Percentiles rank a stretch among this genome's conserved stretches.
Evolutionary conservation across 2,888 invertebrate species (phyloP).

Genomic region (Leuctra nigra): DNA sequence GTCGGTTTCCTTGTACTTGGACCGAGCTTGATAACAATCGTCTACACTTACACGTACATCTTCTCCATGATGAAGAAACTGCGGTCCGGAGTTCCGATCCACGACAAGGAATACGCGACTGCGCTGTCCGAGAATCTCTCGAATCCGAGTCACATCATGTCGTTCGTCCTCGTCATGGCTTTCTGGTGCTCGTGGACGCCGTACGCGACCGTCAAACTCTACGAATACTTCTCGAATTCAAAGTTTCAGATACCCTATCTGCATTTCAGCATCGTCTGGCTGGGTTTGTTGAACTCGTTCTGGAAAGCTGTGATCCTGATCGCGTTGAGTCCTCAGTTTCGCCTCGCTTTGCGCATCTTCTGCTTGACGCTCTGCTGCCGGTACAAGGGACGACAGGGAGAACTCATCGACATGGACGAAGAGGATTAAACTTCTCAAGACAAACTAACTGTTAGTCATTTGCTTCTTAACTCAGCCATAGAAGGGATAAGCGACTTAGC

Average conservation of each 20-base stretch:
- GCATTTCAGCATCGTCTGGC: slow-evolving; percentile 90
- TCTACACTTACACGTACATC: slow-evolving; percentile 92
- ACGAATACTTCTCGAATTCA: slow-evolving; percentile 46
- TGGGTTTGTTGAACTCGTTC: slow-evolving; percentile 90
- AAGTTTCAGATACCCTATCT: slow-evolving; percentile 65
- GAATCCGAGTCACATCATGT: slow-evolving; percentile 93
- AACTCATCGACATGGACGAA: slow-evolving; percentile 78
- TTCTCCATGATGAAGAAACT: slow-evolving; percentile 86
- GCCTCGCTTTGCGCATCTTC: slow-evolving; percentile 78
- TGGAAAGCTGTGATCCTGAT: slow-evolving; percentile 92
- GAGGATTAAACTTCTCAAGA: too few species aligned
- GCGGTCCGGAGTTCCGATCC: slow-evolving; percentile 75
- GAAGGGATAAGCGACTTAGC: too few species aligned
- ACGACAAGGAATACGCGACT: slow-evolving; percentile 88
- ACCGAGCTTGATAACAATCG: slow-evolving; percentile 92
- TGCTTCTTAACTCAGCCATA: too few species aligned
- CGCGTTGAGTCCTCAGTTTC: slow-evolving; percentile 86
- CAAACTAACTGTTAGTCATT: too few species aligned
- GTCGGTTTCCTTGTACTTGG: slow-evolving; percentile 83
- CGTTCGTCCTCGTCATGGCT: slow-evolving; percentile 82
- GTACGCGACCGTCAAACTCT: slow-evolving; percentile 74
- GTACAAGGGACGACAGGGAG: slow-evolving; percentile 75
- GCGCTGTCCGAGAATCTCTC: slow-evolving; percentile 85
- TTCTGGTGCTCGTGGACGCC: slow-evolving; percentile 96
- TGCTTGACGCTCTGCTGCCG: slow-evolving; percentile 86